These are phyloP conservation scores for Brachypterus glaber DNA, from an alignment of 2,888 invertebrate genomes.

Conservation along the genomic window DNA sequence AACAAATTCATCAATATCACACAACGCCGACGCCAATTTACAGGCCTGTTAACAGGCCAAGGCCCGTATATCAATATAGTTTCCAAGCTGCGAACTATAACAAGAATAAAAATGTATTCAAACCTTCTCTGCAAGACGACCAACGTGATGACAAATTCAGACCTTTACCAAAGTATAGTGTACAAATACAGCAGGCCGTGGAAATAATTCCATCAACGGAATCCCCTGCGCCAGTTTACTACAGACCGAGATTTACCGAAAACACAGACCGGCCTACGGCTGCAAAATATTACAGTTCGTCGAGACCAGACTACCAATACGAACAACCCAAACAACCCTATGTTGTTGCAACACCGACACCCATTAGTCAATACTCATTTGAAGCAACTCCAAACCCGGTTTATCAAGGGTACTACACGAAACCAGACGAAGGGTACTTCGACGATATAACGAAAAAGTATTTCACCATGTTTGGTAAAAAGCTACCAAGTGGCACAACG, in stretches of 20 bases:
- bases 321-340: constrained; percentile 27
- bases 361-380: constrained; percentile 28
- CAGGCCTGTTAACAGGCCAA: constrained; percentile 27
- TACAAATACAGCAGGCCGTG: constrained; percentile 38
- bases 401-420: constrained; percentile 54
- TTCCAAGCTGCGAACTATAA: constrained; percentile 54
- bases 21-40: constrained; percentile 46
- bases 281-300: constrained; percentile 45
- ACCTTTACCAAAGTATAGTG: constrained; percentile 34
- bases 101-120: constrained; percentile 29
- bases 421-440: constrained; percentile 58
- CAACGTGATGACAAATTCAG: constrained; percentile 27
- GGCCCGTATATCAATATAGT: constrained; percentile 64
- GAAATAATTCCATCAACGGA: constrained; percentile 32
- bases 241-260: constrained; percentile 15
- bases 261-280: constrained; percentile 41
- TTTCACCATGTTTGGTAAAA: constrained; percentile 65
- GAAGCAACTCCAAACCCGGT: constrained; percentile 42
- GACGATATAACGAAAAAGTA: constrained; percentile 68
- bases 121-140: constrained; percentile 26
- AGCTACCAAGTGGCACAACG: constrained; percentile 46
- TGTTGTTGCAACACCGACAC: constrained; percentile 26
- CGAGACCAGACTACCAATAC: constrained; percentile 41
- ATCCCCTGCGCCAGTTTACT: constrained; percentile 21
- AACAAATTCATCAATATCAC: constrained; percentile 53